phyloP scores from a whole-genome alignment of 2,797 vertebrate genomes.

The Aplochiton taeniatus region DNA sequence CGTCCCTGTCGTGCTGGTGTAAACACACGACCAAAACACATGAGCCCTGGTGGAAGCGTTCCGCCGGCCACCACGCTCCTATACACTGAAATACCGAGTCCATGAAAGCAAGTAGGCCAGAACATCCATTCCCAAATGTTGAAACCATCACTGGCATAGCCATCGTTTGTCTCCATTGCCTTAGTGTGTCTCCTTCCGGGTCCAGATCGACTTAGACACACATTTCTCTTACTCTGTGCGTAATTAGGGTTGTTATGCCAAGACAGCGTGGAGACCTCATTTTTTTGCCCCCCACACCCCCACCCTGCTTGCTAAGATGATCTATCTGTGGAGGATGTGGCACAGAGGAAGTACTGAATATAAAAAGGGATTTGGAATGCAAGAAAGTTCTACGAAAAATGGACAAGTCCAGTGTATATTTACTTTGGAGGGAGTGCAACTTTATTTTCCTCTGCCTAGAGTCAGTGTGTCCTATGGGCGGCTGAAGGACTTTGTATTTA shows the following conservation, averaged over 20 bases:
- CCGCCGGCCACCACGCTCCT: too few species aligned
- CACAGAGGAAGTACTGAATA: slow-evolving; percentile 35
- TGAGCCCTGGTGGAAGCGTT: neutral
- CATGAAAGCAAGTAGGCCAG: slow-evolving; percentile 40
- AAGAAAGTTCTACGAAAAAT: slow-evolving; percentile 38
- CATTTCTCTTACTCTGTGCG: slow-evolving; percentile 49
- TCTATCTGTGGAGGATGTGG: slow-evolving; percentile 32
- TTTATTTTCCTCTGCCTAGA: slow-evolving; percentile 31
- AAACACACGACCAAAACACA: slow-evolving; percentile 31
- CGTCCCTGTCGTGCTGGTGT: slow-evolving; percentile 41
- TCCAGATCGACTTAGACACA: slow-evolving; percentile 5
- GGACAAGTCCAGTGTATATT: slow-evolving; percentile 24
- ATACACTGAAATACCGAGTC: neutral
- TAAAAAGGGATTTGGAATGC: slow-evolving; percentile 30
- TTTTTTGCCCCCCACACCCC: slow-evolving; percentile 24
- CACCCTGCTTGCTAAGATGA: slow-evolving; percentile 31
- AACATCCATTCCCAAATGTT: slow-evolving; percentile 21
- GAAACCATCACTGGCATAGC: too few species aligned
- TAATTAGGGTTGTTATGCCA: slow-evolving; percentile 38
- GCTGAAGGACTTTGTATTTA: slow-evolving; percentile 21
- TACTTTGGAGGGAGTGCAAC: slow-evolving; percentile 17
- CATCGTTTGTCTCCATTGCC: slow-evolving; percentile 29
- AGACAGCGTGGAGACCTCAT: slow-evolving; percentile 20
- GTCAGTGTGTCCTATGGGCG: slow-evolving; percentile 27
- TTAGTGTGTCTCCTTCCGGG: neutral